Percentiles rank a stretch among this genome's conserved stretches.
Evolutionary conservation across 2,797 vertebrate genomes (phyloP).

Genomic region (Perdix hodgsoniae): DNA sequence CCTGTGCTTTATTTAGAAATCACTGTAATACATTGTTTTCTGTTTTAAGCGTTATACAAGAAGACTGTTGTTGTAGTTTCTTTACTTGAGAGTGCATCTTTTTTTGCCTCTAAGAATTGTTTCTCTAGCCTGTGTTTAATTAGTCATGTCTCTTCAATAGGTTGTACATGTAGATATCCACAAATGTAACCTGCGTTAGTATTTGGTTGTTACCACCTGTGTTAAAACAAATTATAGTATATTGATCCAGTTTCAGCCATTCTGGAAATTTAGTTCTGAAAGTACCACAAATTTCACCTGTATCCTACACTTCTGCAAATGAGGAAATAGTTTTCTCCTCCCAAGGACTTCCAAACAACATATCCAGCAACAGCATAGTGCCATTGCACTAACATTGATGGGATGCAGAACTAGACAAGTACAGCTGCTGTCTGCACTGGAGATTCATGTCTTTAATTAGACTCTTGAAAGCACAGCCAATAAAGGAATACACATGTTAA

Average conservation of each 20-base stretch:
- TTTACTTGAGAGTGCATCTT: neutral
- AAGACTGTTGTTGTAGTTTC: neutral
- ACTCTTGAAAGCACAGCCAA: slow-evolving; percentile 25
- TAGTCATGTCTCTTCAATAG: neutral
- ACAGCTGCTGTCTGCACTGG: slow-evolving; percentile 19
- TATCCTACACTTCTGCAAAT: neutral
- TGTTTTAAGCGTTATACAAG: neutral
- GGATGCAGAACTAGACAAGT: slow-evolving; percentile 9
- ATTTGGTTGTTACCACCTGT: neutral
- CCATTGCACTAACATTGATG: neutral
- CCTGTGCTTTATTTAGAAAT: neutral
- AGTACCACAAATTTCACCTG: neutral
- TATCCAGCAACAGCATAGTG: neutral
- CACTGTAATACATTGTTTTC: neutral
- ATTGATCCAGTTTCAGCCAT: neutral
- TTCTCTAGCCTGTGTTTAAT: neutral
- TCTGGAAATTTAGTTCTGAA: neutral
- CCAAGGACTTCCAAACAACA: neutral
- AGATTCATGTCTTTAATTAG: slow-evolving; percentile 67
- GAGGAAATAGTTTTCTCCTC: neutral
- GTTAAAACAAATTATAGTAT: neutral
- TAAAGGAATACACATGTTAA: slow-evolving; percentile 41
- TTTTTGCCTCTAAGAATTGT: neutral
- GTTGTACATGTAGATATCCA: neutral
- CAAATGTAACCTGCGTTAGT: neutral